Base-by-base conservation (phyloP, 2,888 invertebrate species). In the Dryomyza anilis region DNA sequence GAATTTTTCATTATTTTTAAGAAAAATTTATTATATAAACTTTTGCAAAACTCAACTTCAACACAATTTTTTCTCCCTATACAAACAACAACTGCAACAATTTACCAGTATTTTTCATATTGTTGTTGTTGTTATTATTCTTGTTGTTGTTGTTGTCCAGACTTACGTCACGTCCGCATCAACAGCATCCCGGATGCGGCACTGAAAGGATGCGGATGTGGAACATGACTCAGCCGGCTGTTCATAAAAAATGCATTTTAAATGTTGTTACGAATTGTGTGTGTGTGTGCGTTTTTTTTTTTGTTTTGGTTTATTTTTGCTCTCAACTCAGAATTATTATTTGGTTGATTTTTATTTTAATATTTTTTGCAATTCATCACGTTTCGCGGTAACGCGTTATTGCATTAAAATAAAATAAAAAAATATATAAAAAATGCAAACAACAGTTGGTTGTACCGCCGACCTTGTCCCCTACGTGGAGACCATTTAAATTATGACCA, bases 171-270 rank as follows among this genome's bases (percentile, higher is more conserved):
- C 58, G 45, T 57, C 58, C 27, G 36, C 33, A 14, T 12, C n/a
- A n/a, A n/a, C n/a, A n/a, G 48, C 53, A n/a, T n/a, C 57, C n/a
- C 43, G 57, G 57, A 58, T 58, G 58, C 58, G 29, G 58, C 46
- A 46, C 27, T 45, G 58, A n/a, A n/a, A n/a, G n/a, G n/a, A 30
- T 46, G 30, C 58, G 58, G 45, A 58, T 58, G 58, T 43, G 58
- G 58, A 46, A 29, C 29, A 21, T 23, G 46, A 58, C 27, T 27
- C 29, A n/a, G n/a, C n/a, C 39, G 39, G 39, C 46, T 19, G 30
- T 45, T 25, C 46, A 58, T 58, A 46, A 58, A 58, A 58, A 58
- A 58, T 58, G 45, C 46, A 43, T 58, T 46, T 46, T 58, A 58
- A 58, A 58, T 58, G 43, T 58, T 58, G 45, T 55, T 36, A 55